These are phyloP conservation scores for Myoxocephalus aenaeus DNA, from an alignment of 2,797 vertebrate species.

Conservation along the genomic window DNA sequence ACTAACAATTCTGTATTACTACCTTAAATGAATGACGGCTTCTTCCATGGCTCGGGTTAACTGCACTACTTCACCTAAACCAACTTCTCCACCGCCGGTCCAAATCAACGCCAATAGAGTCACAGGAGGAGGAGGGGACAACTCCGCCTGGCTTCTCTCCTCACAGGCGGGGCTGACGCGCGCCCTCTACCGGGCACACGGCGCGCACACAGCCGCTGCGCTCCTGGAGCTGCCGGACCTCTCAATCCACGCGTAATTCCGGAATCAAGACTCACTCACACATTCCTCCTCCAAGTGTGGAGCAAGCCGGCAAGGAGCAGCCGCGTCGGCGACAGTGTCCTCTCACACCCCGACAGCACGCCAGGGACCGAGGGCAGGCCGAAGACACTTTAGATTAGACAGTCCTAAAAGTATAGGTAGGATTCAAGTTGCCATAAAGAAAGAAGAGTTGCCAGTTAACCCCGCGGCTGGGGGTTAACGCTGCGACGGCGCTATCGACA, in stretches of 20 bases:
- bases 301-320: slow-evolving; percentile 73
- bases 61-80: background rate
- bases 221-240: slow-evolving; percentile 66
- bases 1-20: background rate
- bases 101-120: slow-evolving; percentile 20
- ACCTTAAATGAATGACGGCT: background rate
- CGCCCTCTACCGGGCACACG: slow-evolving; percentile 79
- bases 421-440: slow-evolving; percentile 65
- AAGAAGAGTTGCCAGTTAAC: slow-evolving; percentile 76
- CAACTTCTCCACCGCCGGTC: slow-evolving; percentile 27
- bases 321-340: slow-evolving; percentile 55
- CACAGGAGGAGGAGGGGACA: slow-evolving; percentile 24
- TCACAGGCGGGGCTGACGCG: slow-evolving; percentile 45
- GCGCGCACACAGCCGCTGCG: slow-evolving; percentile 53
- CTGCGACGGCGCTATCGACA: slow-evolving; percentile 73
- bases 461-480: slow-evolving; percentile 80
- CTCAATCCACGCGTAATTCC: slow-evolving; percentile 76
- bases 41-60: background rate
- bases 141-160: slow-evolving; percentile 20
- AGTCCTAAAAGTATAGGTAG: slow-evolving; percentile 51
- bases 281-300: slow-evolving; percentile 80
- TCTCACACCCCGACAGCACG: slow-evolving; percentile 40
- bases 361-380: slow-evolving; percentile 50
- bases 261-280: slow-evolving; percentile 78
- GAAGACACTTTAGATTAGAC: slow-evolving; percentile 40